Evolutionary conservation across 2,888 invertebrate genomes (phyloP), one percentile per base, ranked within the genome.

Genomic region (Drosophila anomalata): DNA sequence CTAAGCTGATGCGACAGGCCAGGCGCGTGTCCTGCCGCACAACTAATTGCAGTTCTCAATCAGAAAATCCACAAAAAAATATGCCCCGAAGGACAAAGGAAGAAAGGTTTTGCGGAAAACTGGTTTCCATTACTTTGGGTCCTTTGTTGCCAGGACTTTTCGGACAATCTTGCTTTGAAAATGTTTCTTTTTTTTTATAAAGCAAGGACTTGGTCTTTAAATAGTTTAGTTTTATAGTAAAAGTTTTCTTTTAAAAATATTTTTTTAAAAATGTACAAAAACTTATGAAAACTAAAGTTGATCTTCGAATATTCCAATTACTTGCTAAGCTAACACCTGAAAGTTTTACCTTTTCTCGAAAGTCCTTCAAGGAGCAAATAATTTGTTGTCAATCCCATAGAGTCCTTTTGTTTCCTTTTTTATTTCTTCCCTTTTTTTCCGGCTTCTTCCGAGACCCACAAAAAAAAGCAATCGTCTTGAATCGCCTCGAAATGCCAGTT

Each of bases 21-120:
- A 68, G 77, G 77, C 78, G 77, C 87, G 73, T 68, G 58, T 48
- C 71, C 71, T 53, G 60, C 59, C 60, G 41, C 46, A 55, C 63
- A 85, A 79, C 87, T 83, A 87, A 83, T 83, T 87, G 82, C 82
- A 87, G 75, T 85, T 81, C 42, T 26, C 46, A 36, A 26, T 68
- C 56, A 26, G 36, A 26, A 51, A 59, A 26, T 59, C 41, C 29
- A 26, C 52, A 42, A n/a, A 41, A 8, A 31, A 1, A 17, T 24
- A 61, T 59, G 11, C 8, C 20, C 20, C 1, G 22, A 22, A 61
- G 41, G 47, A 48, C 48, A 60, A 31, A 31, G 41, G 33, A 65
- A 47, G 20, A 51, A 54, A 46, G 51, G 63, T 47, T 46, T 63
- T 22, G 4, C 29, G 63, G 33, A 65, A 65, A 65, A 65, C 63